Evolutionary conservation across 2,888 invertebrate species (phyloP), one percentile per base, ranked within the genome.

Genomic region (Parascotia fuliginaria): DNA sequence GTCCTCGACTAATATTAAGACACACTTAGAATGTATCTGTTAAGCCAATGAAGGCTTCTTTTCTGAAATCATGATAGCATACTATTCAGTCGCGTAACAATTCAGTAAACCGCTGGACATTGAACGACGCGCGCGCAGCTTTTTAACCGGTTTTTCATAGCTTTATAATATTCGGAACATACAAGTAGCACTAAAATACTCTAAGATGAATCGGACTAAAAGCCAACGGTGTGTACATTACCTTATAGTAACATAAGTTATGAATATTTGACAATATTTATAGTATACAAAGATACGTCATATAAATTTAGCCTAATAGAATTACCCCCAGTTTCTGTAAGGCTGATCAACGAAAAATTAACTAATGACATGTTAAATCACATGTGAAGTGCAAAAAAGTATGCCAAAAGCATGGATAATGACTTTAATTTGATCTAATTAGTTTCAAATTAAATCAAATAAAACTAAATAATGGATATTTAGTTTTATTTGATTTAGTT

Each of bases 101-200:
- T 72, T 72, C 72, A 77, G 77, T 78, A 50, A 60, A 65, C 56
- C 54, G 66, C 59, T 64, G 70, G 72, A 72, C 77, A 72, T 65
- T 61, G 66, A 53, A 55, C 50, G 58, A 55, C 69, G 73, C 72
- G 74, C 72, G 73, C 71, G 73, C 69, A 65, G 44, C 50, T 47
- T 53, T 53, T 46, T 31, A 49, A 31, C 14, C 22, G 45, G 47
- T 62, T 63, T 49, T 49, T 29, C 9, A 22, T 42, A 53, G 50
- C 58, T 47, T 43, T 43, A 16, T n/a, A n/a, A n/a, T n/a, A 27
- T 34, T 19, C 31, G 45, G 3, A 36, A 41, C 22, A 22, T 12
- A n/a, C n/a, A 19, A 13, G 36, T 42, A 12, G 19, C 11, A 13
- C 15, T 9, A 2, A 24, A 4, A 24, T 24, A 24, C 32, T 31